Evolutionary conservation across 1,140 invertebrate species (phyloP).

Genomic region (Lepidurus couesii): DNA sequence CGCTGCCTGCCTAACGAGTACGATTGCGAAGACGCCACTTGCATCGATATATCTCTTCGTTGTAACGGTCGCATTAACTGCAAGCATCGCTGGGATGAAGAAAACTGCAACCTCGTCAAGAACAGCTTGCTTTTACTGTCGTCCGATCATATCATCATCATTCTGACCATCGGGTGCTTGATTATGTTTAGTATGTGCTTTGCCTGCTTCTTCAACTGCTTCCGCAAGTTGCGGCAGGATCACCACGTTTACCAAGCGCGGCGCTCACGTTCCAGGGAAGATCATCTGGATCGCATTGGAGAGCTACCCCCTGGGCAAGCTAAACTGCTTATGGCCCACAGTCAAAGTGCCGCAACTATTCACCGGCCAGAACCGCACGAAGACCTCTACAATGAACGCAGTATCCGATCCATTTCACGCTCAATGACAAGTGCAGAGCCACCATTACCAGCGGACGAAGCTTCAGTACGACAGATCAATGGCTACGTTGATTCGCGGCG

Average conservation of each 20-base stretch:
- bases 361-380: neutral
- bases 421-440: neutral
- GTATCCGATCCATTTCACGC: neutral
- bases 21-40: conserved; percentile 78
- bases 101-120: conserved; percentile 48
- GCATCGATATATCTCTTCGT: conserved; percentile 61
- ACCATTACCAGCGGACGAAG: neutral
- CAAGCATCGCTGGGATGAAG: conserved; percentile 75
- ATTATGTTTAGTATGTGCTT: conserved; percentile 81
- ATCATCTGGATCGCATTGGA: conserved; percentile 32
- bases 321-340: conserved; percentile 29
- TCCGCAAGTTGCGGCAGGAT: conserved; percentile 73
- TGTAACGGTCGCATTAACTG: conserved; percentile 74
- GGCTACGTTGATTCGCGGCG: conserved; percentile 23
- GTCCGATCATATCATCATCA: conserved; percentile 72
- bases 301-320: conserved; percentile 26
- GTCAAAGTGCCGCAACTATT: conserved; percentile 15
- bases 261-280: conserved; percentile 34
- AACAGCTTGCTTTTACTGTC: conserved; percentile 37
- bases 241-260: conserved; percentile 52
- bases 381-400: neutral
- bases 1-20: conserved; percentile 57
- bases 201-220: conserved; percentile 76
- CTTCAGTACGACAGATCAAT: neutral
- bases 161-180: conserved; percentile 78